phyloP scores from a whole-genome alignment of 2,797 vertebrate species.

The Intellagama lesueurii region DNA sequence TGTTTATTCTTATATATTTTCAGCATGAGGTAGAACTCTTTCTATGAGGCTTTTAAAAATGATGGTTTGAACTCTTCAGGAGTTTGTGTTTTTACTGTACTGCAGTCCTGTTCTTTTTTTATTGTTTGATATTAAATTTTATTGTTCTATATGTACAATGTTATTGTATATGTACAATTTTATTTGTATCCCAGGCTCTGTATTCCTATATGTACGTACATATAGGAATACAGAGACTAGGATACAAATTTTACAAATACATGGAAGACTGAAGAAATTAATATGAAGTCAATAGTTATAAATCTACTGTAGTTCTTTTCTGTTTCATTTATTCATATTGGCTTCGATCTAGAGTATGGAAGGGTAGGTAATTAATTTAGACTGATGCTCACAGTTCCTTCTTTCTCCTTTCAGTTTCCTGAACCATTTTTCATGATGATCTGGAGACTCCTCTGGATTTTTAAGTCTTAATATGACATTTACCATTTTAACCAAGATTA shows the following conservation, averaged over 20 bases:
- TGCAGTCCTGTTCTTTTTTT: background rate
- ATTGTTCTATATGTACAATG: too few relatives aligned
- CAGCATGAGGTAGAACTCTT: background rate
- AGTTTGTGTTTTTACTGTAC: background rate
- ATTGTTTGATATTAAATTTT: background rate
- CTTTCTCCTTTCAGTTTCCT: too few relatives aligned
- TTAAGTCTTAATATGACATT: too few relatives aligned
- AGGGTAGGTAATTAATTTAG: background rate
- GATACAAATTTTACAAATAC: background rate
- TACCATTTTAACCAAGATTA: too few relatives aligned
- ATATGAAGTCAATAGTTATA: background rate
- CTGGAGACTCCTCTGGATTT: too few relatives aligned
- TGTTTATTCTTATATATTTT: background rate
- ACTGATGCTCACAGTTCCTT: too few relatives aligned
- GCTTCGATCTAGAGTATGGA: background rate
- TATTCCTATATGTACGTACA: too few relatives aligned
- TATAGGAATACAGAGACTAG: background rate
- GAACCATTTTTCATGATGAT: too few relatives aligned
- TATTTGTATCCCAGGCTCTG: too few relatives aligned
- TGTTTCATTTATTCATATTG: background rate
- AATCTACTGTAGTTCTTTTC: background rate
- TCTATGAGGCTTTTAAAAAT: too few relatives aligned
- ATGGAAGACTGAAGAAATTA: background rate
- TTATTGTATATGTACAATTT: too few relatives aligned
- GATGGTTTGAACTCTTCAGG: background rate